Evolutionary conservation across 1,140 invertebrate species (phyloP).

Genomic region (Oreohelix idahoensis): DNA sequence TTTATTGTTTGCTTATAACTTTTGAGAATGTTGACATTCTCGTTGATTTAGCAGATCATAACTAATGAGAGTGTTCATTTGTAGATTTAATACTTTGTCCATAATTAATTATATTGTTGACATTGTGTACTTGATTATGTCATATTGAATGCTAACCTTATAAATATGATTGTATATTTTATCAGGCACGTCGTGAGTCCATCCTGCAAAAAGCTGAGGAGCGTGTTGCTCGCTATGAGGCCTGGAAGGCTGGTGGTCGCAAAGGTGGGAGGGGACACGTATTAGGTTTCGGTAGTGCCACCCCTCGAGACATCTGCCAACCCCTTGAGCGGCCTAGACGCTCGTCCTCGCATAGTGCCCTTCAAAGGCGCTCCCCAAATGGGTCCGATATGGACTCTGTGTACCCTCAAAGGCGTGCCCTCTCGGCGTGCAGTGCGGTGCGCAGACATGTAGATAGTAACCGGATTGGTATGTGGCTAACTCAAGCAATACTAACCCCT

Average conservation of each 20-base stretch:
- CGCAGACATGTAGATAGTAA: constrained; percentile 68
- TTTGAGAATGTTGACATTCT: too few species aligned
- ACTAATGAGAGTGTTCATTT: too few species aligned
- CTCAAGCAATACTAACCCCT: constrained; percentile 30
- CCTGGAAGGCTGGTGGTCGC: constrained; percentile 64
- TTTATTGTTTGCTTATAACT: too few species aligned
- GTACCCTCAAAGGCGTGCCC: constrained; percentile 65
- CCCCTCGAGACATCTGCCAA: constrained; percentile 69
- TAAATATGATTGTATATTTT: constrained; percentile 23
- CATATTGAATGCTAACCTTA: too few species aligned
- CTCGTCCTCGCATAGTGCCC: constrained; percentile 69
- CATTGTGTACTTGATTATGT: too few species aligned
- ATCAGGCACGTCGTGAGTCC: constrained; percentile 62
- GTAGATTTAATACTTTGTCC: too few species aligned
- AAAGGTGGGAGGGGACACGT: constrained; percentile 64
- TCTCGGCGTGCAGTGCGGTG: constrained; percentile 69
- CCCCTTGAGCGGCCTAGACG: constrained; percentile 63
- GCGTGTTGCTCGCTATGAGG: constrained; percentile 66
- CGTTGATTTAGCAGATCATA: too few species aligned
- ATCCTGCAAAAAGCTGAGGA: constrained; percentile 65
- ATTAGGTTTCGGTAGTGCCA: constrained; percentile 68
- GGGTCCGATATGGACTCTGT: constrained; percentile 67
- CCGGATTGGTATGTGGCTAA: constrained; percentile 52
- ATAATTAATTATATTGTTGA: too few species aligned
- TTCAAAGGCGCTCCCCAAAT: constrained; percentile 63